Evolutionary conservation across 1,140 invertebrate species (phyloP).

Genomic region (Drosophila kepulauana): DNA sequence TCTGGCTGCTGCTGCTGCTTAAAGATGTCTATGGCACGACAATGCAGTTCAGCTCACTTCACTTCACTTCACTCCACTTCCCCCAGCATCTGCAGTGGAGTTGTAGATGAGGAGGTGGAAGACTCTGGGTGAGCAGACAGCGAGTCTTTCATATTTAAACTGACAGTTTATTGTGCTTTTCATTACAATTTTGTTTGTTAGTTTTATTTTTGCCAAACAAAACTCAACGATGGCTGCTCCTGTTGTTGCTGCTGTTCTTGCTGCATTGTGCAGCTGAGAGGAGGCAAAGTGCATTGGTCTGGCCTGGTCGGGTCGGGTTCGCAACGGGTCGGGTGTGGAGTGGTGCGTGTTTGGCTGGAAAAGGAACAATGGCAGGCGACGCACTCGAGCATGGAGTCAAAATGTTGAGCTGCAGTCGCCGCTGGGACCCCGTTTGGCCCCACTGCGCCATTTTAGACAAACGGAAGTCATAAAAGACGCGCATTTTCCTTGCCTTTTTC

Average conservation of each 20-base stretch:
- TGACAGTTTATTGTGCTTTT: constrained; percentile 82
- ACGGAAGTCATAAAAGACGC: constrained; percentile 82
- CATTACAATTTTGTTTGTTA: constrained; percentile 76
- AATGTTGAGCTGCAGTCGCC: constrained; percentile 49
- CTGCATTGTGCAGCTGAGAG: neutral
- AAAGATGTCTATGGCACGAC: constrained; percentile 43
- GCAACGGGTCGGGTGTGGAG: too few species aligned
- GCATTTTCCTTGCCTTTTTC: constrained; percentile 51
- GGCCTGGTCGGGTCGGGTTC: too few species aligned
- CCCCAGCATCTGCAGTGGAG: constrained; percentile 40
- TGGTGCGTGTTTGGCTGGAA: constrained; percentile 5
- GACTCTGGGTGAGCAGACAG: neutral
- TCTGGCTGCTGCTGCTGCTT: constrained; percentile 55
- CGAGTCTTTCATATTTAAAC: constrained; percentile 78
- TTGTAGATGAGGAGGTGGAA: neutral
- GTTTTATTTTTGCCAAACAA: constrained; percentile 70
- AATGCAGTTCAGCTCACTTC: constrained; percentile 39
- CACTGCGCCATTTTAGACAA: constrained; percentile 74
- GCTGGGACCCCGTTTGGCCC: constrained; percentile 43
- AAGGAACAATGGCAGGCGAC: constrained; percentile 38
- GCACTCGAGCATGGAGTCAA: constrained; percentile 59
- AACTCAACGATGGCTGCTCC: constrained; percentile 23
- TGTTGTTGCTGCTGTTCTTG: neutral
- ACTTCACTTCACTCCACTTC: constrained; percentile 22
- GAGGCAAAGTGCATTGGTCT: neutral